A percentile compares a stretch with the other conserved stretches of the same genome.
Evolutionary conservation across 2,113 vertebrate genomes (phyloP).

Genomic region (Genyomyrus donnyi): DNA sequence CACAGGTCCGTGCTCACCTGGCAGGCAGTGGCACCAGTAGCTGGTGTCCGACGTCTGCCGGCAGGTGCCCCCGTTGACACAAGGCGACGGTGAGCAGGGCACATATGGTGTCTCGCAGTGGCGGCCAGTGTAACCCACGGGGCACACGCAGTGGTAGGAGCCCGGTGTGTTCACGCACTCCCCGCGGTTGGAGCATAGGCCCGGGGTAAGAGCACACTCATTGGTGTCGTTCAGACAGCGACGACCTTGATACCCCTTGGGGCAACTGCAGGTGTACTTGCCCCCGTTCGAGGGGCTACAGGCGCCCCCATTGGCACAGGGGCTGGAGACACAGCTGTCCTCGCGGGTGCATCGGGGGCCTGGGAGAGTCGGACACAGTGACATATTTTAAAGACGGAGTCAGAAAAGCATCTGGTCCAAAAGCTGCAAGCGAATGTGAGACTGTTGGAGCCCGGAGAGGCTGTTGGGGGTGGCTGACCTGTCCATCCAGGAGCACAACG

Average conservation of each 20-base stretch:
- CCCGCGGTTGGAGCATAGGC: slow-evolving; percentile 69
- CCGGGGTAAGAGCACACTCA: slow-evolving; percentile 60
- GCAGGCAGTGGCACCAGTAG: slow-evolving; percentile 86
- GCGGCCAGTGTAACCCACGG: slow-evolving; percentile 69
- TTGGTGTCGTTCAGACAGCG: slow-evolving; percentile 77
- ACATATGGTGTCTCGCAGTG: slow-evolving; percentile 73
- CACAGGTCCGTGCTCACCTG: slow-evolving; percentile 55
- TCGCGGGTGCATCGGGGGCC: slow-evolving; percentile 73
- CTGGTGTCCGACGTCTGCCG: slow-evolving; percentile 70
- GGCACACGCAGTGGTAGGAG: slow-evolving; percentile 74
- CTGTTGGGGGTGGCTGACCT: slow-evolving; percentile 55
- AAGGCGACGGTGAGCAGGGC: slow-evolving; percentile 79
- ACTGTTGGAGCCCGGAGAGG: not conserved
- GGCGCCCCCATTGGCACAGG: slow-evolving; percentile 75
- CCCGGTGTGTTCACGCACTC: slow-evolving; percentile 70
- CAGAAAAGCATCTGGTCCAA: not conserved
- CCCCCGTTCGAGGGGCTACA: slow-evolving; percentile 62
- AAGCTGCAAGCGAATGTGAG: not conserved
- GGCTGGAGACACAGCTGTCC: slow-evolving; percentile 77
- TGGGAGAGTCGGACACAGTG: slow-evolving; percentile 31
- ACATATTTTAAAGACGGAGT: not conserved
- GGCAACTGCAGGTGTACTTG: slow-evolving; percentile 73
- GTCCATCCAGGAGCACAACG: slow-evolving; percentile 74
- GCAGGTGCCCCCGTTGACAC: slow-evolving; percentile 84
- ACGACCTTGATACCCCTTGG: slow-evolving; percentile 65